phyloP scores from a whole-genome alignment of 2,888 invertebrate genomes.

The Melinopterus prodromus region DNA sequence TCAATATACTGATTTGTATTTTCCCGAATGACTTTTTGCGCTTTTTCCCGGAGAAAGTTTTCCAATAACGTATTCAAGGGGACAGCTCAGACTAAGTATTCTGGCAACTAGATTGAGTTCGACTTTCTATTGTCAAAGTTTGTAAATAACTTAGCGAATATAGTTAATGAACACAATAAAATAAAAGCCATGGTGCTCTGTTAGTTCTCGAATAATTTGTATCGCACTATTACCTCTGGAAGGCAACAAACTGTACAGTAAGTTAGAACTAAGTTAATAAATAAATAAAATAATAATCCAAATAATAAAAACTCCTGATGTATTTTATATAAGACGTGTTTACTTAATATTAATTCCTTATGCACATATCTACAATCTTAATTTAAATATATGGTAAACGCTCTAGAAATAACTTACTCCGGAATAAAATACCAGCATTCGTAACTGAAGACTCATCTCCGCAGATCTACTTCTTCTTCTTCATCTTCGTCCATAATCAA shows the following conservation, averaged over 20 bases:
- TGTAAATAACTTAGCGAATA: background rate
- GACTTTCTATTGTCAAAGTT: background rate
- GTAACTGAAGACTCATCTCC: background rate
- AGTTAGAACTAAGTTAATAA: no score
- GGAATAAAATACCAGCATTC: background rate
- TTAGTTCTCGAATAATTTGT: no score
- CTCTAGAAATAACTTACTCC: background rate
- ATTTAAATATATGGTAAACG: background rate
- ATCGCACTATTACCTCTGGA: no score
- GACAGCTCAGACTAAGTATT: background rate
- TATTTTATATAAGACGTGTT: background rate
- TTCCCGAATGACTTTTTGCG: background rate
- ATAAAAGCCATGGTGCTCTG: background rate
- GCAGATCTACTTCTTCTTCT: background rate
- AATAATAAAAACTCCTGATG: background rate
- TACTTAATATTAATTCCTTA: background rate
- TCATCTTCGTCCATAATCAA: background rate
- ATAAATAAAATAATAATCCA: no score
- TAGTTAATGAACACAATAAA: background rate
- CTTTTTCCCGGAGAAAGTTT: background rate
- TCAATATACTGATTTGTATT: background rate
- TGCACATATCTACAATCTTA: background rate
- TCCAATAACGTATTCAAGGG: background rate
- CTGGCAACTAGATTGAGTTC: background rate
- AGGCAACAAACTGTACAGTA: no score